phyloP scores from a whole-genome alignment of 2,888 invertebrate species.

The Masnerella sp. region DNA sequence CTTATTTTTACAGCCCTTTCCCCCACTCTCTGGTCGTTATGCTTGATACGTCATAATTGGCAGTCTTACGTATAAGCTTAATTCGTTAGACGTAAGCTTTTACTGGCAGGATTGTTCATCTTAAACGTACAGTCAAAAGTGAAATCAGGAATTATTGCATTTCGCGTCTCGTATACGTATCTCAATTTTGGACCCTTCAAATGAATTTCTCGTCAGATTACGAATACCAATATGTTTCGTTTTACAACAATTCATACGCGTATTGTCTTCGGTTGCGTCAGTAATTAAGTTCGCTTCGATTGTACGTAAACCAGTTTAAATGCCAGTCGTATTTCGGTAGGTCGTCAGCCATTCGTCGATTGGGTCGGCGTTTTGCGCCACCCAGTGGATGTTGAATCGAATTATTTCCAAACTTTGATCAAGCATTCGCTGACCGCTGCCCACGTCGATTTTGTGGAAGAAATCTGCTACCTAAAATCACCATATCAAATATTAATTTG shows the following conservation, averaged over 20 bases:
- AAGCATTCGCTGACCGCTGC: slow-evolving; percentile 82
- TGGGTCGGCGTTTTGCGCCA: slow-evolving; percentile 80
- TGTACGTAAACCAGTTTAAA: slow-evolving; percentile 32
- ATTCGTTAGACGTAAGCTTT: slow-evolving; percentile 1
- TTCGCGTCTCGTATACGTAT: slow-evolving; percentile 29
- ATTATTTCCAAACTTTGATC: slow-evolving; percentile 88
- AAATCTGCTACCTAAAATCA: slow-evolving; percentile 82
- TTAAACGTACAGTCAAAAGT: slow-evolving; percentile 6
- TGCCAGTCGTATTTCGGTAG: slow-evolving; percentile 67
- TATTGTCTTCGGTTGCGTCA: slow-evolving; percentile 35
- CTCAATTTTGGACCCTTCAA: slow-evolving; percentile 33
- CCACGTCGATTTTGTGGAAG: slow-evolving; percentile 80
- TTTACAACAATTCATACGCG: slow-evolving; percentile 6
- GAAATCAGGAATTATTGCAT: slow-evolving; percentile 5
- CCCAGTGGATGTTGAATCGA: slow-evolving; percentile 90
- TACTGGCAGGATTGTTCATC: slow-evolving; percentile 43
- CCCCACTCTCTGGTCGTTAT: not conserved
- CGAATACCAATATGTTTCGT: slow-evolving; percentile 25
- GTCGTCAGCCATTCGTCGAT: slow-evolving; percentile 80
- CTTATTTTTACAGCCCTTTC: slow-evolving; percentile 33
- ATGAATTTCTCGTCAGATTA: slow-evolving; percentile 16
- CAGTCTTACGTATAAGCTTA: slow-evolving; percentile 40
- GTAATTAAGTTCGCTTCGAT: slow-evolving; percentile 3
- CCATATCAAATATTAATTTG: slow-evolving; percentile 5
- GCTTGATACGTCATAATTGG: slow-evolving; percentile 39